Evolutionary conservation across 1,140 invertebrate genomes (phyloP), one percentile per base, ranked within the genome.

Genomic region (Conopomorpha cramerella): DNA sequence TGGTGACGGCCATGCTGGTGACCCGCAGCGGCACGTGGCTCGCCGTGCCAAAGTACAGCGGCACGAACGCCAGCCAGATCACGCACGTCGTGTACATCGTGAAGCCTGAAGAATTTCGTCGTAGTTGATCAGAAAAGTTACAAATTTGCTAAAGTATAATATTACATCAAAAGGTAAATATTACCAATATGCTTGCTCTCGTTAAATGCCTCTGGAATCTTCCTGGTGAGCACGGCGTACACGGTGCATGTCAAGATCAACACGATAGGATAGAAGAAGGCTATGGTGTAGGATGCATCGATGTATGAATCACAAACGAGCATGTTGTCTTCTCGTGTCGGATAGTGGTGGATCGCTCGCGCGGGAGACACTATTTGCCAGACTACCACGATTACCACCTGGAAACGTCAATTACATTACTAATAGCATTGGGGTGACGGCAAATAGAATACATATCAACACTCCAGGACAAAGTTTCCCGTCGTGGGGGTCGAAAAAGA

Each of bases 181-280:
- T n/a, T n/a, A 90, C 87, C 88, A 54, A 96, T 96, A 74, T 90
- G 87, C 67, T 96, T 95, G 45, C 92, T 94, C 76, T 97, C 94
- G 67, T 96, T 96, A 76, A 96, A 97, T 12, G 92, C 92, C 76
- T 96, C 94, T 0, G 94, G 94, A 43, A 96, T 96, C 77, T 95
- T 95, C 37, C 94, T 83, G 1, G 92, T 95, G 7, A 94, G 81
- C 0, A 95, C 86, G 2, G 93, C 93, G 60, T 95, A 95, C 12
- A 94, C 84, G 0, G 92, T 94, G 63, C 92, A 95, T 8, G 94
- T 82, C 10, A 91, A 71, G 41, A 93, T 91, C 29, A 94, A 78
- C 16, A 91, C 68, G 43, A 92, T 89, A 2, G 91, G 91, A 80
- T 92, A 94, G 28, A 84, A 85, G 59, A 94, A 92, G 6, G 88